Percentiles rank a stretch among this genome's conserved stretches.
Conservation (phyloP, 2,113 vertebrate species). For the human (Homo sapiens) region DNA sequence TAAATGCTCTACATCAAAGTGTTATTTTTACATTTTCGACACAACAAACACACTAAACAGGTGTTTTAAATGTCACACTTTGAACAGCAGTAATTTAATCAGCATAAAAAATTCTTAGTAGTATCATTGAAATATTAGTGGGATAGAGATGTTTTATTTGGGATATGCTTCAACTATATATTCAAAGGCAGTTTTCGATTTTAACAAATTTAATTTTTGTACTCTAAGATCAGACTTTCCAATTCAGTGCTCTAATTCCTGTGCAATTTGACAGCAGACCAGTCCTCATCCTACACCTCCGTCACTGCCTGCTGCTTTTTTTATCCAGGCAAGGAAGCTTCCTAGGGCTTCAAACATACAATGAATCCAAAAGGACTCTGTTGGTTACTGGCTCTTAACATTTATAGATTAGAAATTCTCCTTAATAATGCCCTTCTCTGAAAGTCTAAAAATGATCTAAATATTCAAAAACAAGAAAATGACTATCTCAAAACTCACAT, state of each 20-base stretch:
- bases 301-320: neutral
- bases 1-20: conserved; percentile 25
- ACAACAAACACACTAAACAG: conserved; percentile 63
- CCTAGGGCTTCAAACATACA: too few relatives aligned
- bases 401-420: neutral
- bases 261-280: rapidly evolving
- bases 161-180: neutral
- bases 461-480: neutral
- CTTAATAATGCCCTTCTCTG: neutral
- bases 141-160: conserved; percentile 10
- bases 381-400: too few relatives aligned
- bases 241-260: neutral
- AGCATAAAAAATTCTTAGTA: conserved; percentile 65
- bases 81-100: conserved; percentile 66
- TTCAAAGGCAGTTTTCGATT: neutral
- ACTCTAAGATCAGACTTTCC: neutral
- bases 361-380: neutral
- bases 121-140: conserved; percentile 38
- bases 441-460: neutral
- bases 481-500: neutral
- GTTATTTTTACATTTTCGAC: conserved; percentile 73
- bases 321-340: neutral
- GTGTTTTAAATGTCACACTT: conserved; percentile 67
- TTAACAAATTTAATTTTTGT: neutral
- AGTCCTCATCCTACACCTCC: neutral